A percentile compares a stretch with the other conserved stretches of the same genome.
Evolutionary conservation across 2,888 invertebrate genomes (phyloP).

Genomic region (Aspidiotus destructor): DNA sequence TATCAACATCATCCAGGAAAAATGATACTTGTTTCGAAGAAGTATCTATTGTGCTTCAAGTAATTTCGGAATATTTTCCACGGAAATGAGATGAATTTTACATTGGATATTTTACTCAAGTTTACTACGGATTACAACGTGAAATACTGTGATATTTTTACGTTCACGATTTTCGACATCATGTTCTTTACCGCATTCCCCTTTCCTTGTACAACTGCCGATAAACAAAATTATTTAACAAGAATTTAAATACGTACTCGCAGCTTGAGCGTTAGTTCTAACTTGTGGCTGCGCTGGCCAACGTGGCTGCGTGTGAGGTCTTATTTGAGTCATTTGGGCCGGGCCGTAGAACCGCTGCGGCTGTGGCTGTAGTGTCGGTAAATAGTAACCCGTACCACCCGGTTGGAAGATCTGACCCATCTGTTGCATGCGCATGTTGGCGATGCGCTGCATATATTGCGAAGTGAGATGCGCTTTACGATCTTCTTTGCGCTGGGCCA

Average conservation of each 20-base stretch:
- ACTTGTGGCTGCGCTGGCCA: slow-evolving; percentile 81
- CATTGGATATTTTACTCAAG: too few species aligned
- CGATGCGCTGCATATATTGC: slow-evolving; percentile 96
- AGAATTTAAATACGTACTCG: slow-evolving; percentile 38
- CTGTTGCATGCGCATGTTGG: slow-evolving; percentile 88
- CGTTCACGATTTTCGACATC: too few species aligned
- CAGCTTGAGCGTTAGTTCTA: slow-evolving; percentile 56
- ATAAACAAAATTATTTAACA: too few species aligned
- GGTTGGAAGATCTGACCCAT: slow-evolving; percentile 86
- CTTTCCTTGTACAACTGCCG: too few species aligned
- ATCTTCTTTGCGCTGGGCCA: slow-evolving; percentile 98
- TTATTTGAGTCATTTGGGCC: slow-evolving; percentile 79
- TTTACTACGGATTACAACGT: too few species aligned
- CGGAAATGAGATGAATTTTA: too few species aligned
- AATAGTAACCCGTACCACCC: slow-evolving; percentile 74
- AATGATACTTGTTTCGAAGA: too few species aligned
- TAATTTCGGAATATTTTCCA: too few species aligned
- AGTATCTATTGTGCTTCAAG: too few species aligned
- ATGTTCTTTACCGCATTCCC: too few species aligned
- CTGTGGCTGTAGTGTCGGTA: slow-evolving; percentile 86
- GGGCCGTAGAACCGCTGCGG: slow-evolving; percentile 88
- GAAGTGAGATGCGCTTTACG: slow-evolving; percentile 95
- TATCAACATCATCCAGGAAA: too few species aligned
- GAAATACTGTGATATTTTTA: too few species aligned
- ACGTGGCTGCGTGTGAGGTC: slow-evolving; percentile 62